A percentile compares a stretch with the other conserved stretches of the same genome.
Evolutionary conservation across 2,888 invertebrate genomes (phyloP).

Genomic region (Alcis repandata): DNA sequence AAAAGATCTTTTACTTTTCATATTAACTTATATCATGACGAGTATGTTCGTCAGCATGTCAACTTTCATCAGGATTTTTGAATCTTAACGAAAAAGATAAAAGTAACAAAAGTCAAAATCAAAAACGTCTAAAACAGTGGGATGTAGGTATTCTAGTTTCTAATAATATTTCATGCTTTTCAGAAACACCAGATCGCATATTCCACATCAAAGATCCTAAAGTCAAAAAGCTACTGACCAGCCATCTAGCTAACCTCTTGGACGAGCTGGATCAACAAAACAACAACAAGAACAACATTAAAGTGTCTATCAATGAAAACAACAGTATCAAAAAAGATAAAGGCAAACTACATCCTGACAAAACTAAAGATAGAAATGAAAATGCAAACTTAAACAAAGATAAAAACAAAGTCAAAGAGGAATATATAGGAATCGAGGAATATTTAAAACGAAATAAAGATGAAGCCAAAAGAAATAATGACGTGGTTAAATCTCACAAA

Average conservation of each 20-base stretch:
- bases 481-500: conserved; percentile 20
- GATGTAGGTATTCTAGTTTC: background rate
- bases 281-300: conserved; percentile 29
- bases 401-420: conserved; percentile 24
- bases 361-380: background rate
- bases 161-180: background rate
- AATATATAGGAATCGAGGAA: background rate
- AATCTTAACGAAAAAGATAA: too few relatives aligned
- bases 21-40: too few relatives aligned
- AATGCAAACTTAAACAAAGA: conserved; percentile 9
- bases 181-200: conserved; percentile 61
- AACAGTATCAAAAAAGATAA: background rate
- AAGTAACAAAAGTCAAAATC: background rate
- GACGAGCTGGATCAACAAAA: conserved; percentile 70
- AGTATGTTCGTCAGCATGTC: too few relatives aligned
- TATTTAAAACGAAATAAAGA: conserved; percentile 22
- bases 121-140: too few relatives aligned
- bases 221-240: conserved; percentile 65
- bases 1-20: too few relatives aligned
- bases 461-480: conserved; percentile 16
- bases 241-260: conserved; percentile 62
- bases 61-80: too few relatives aligned
- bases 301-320: conserved; percentile 21
- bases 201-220: conserved; percentile 64
- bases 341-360: background rate